Base-by-base conservation (phyloP, 2,888 invertebrate genomes). In the Ctena decussata region DNA sequence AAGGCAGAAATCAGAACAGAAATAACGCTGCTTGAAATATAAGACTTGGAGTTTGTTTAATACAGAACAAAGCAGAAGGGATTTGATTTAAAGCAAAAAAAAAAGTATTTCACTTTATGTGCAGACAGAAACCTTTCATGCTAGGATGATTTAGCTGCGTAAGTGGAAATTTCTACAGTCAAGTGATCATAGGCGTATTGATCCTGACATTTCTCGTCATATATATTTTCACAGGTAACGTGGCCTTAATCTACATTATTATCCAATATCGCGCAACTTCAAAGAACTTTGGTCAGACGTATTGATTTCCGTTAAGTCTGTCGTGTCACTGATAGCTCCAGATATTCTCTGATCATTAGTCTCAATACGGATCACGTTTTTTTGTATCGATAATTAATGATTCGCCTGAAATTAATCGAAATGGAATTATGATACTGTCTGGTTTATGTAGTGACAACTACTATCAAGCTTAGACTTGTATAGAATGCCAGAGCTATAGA, bases 191-290 rank as follows among this genome's bases (percentile, higher is more conserved):
- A 41, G 8, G 53, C 8, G 21, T 53, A 60, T 60, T 60, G 60
- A 60, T 60, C 8, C 27, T 11, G 49, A 49, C 8, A 18, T 60
- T 30, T 60, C 6, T 60, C 24, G 27, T 1, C 1, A 30, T 24
- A 60, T 53, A 53, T 53, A 60, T 65, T 65, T 65, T 65, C 35
- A 65, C 65, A 65, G 65, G 65, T 65, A 65, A 65, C 6, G 65
- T 65, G 65, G 35, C 65, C 65, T 35, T 35, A 35, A 24, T 35
- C 32, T 35, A 18, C 5, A 57, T 57, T 57, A 46, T 57, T 5
- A 57, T 57, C 57, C 21, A 65, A 65, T 35, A 21, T 65, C 15
- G 21, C 32, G 21, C 35, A 21, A 65, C 65, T 30, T 65, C 65
- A 65, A 65, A 65, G 65, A 32, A 35, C 35, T 65, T 35, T 1